A percentile compares a stretch with the other conserved stretches of the same genome.
Conservation (phyloP, 64 coral and sea anemone genomes). For the Porites lutea region DNA sequence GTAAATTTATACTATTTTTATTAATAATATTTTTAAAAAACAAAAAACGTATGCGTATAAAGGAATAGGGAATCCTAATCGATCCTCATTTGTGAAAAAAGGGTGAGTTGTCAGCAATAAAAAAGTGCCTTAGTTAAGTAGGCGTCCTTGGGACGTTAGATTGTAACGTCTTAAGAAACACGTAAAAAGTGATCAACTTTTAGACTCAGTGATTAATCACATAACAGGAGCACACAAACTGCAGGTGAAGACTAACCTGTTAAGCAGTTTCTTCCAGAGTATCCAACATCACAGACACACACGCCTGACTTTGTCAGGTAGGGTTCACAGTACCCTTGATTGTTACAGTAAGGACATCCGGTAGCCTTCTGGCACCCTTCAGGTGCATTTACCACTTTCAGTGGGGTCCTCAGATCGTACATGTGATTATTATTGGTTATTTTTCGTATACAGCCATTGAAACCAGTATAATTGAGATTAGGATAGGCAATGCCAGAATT, state of each 20-base stretch:
- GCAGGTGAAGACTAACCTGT: constrained; percentile 56
- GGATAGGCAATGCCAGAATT: constrained; percentile 61
- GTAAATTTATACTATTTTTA: no score
- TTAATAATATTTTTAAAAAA: no score
- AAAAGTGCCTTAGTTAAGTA: no score
- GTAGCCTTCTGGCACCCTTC: constrained; percentile 56
- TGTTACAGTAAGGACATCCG: constrained; percentile 55
- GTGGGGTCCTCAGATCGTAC: constrained; percentile 84
- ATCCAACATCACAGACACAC: constrained; percentile 88
- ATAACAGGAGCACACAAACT: background rate
- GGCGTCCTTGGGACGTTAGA: no score
- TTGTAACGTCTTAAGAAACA: no score
- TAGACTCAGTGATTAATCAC: background rate
- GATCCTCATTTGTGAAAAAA: no score
- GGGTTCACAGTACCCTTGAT: constrained; percentile 83
- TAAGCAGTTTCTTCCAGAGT: constrained; percentile 54
- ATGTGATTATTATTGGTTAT: constrained; percentile 71
- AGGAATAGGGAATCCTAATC: no score
- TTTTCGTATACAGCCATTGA: constrained; percentile 89
- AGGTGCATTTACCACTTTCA: constrained; percentile 60
- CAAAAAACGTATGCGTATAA: no score
- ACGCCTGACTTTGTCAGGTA: constrained; percentile 58
- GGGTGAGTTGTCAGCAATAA: no score
- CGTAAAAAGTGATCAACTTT: no score
- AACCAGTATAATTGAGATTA: constrained; percentile 67